Conservation (phyloP, 2,113 vertebrate genomes). For the Ahaetulla prasina region DNA sequence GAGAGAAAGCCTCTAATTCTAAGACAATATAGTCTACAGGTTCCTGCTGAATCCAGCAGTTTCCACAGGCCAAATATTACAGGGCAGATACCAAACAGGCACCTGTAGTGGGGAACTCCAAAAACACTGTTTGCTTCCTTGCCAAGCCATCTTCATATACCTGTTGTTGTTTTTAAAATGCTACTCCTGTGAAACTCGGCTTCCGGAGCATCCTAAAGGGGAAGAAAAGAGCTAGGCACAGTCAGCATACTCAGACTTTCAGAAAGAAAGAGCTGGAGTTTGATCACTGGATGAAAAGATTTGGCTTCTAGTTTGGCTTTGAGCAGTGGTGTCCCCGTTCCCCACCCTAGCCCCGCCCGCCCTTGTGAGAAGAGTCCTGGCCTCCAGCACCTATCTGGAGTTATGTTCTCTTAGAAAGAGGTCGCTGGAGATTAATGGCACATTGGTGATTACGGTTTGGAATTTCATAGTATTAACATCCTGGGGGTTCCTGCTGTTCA, state of each 20-base stretch:
- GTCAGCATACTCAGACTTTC: not conserved
- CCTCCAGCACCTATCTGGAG: not conserved
- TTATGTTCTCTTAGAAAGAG: not conserved
- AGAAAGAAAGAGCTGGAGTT: not conserved
- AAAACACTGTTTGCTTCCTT: not conserved
- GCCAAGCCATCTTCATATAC: not conserved
- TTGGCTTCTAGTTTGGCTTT: not conserved
- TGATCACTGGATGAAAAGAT: not conserved
- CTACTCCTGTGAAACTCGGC: not conserved
- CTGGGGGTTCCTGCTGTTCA: not conserved
- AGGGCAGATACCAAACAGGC: not conserved
- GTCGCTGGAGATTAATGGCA: not conserved
- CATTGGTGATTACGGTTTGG: not conserved
- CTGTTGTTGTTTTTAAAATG: not conserved
- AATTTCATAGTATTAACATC: too few species aligned
- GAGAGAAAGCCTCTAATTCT: constrained; percentile 2
- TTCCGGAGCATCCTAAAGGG: not conserved
- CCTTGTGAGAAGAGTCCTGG: not conserved
- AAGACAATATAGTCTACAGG: not conserved
- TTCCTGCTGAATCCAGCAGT: constrained; percentile 10
- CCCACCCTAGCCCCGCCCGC: too few species aligned
- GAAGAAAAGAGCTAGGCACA: not conserved
- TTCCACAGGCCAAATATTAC: not conserved
- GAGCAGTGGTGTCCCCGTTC: not conserved
- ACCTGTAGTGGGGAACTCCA: not conserved